Percentiles rank a stretch among this genome's conserved stretches.
phyloP scores from a whole-genome alignment of 1,140 invertebrate genomes.

The Apolygus lucorum region DNA sequence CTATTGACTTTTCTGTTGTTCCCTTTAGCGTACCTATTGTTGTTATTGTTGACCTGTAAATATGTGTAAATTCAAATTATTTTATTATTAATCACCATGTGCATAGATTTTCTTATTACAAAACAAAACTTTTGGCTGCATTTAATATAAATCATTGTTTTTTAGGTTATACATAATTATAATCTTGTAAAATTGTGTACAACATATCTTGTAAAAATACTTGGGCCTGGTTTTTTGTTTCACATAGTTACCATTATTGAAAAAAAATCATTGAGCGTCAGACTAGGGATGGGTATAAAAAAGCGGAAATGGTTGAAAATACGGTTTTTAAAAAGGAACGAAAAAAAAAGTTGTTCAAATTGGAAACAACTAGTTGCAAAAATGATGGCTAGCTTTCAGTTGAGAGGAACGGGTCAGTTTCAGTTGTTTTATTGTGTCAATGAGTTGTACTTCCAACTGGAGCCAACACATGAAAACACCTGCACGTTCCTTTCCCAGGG shows the following conservation, averaged over 20 bases:
- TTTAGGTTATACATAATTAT: not conserved
- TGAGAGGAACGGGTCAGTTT: no score
- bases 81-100: not conserved
- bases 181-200: not conserved
- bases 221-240: not conserved
- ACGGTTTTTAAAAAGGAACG: not conserved
- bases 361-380: no score
- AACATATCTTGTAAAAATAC: not conserved
- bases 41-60: slow-evolving; percentile 1
- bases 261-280: not conserved
- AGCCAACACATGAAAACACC: no score
- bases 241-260: not conserved
- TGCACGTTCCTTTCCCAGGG: no score
- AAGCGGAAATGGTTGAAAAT: no score
- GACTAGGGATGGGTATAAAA: no score
- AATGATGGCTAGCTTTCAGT: no score
- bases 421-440: no score
- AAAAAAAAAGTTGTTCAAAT: not conserved
- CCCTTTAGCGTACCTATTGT: not conserved
- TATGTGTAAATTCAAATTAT: slow-evolving; percentile 14
- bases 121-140: not conserved
- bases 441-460: no score
- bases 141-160: not conserved
- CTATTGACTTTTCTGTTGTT: not conserved
- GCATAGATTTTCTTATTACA: not conserved